A percentile compares a stretch with the other conserved stretches of the same genome.
Evolutionary conservation across 2,797 vertebrate species (phyloP).

Genomic region (Rhinoraja longicauda): DNA sequence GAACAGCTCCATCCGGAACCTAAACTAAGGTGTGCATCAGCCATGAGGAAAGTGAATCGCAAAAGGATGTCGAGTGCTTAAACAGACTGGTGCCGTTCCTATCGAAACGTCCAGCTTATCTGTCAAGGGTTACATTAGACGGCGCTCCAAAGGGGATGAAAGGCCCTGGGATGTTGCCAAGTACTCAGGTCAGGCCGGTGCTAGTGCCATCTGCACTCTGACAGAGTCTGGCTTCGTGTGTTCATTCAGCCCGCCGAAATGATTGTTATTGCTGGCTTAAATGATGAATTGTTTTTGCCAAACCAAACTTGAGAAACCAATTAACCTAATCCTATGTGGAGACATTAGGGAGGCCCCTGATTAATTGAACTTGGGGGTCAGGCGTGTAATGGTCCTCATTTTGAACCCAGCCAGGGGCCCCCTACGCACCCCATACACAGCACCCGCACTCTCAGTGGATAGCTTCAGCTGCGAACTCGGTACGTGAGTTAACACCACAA

Average conservation of each 20-base stretch:
- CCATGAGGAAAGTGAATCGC: neutral
- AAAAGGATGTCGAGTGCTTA: neutral
- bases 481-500: neutral
- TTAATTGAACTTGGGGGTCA: neutral
- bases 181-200: neutral
- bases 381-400: neutral
- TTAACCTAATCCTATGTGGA: slow-evolving; percentile 2
- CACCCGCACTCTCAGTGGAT: too few relatives aligned
- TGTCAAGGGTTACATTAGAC: neutral
- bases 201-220: neutral
- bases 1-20: too few relatives aligned
- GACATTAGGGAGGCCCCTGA: neutral
- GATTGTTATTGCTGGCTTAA: neutral
- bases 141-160: neutral
- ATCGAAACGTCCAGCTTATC: neutral
- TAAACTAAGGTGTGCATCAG: neutral
- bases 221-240: neutral
- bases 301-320: neutral
- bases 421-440: neutral
- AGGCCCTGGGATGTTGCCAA: neutral
- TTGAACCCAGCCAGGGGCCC: neutral
- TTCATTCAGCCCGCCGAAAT: neutral
- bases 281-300: neutral
- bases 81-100: neutral
- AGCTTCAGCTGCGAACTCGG: too few relatives aligned